These are phyloP conservation scores for Protonemura montana DNA, from an alignment of 2,888 invertebrate species.

Conservation along the genomic window DNA sequence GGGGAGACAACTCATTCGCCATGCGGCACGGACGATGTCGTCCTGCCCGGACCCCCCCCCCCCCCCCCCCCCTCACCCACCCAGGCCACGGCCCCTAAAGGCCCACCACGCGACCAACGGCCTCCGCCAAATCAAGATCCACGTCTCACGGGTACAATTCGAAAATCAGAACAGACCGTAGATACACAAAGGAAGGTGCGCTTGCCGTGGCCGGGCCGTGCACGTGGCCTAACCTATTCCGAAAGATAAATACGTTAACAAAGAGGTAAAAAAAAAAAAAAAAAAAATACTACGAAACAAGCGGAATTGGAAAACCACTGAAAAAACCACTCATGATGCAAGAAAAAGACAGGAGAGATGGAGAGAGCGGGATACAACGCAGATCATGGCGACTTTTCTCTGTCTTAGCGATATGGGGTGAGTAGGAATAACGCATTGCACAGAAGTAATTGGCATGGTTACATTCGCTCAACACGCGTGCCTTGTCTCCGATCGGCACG, in stretches of 20 bases:
- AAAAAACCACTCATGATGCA: not conserved
- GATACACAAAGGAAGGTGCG: constrained; percentile 15
- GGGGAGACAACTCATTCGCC: constrained; percentile 45
- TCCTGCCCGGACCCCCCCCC: not conserved
- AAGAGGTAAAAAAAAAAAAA: constrained; percentile 14
- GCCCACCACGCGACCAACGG: not conserved
- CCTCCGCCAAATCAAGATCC: constrained; percentile 37
- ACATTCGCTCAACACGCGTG: too few species aligned
- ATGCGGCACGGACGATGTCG: constrained; percentile 44
- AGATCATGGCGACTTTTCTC: too few species aligned
- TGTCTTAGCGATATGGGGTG: too few species aligned
- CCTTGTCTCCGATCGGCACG: too few species aligned
- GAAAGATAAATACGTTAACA: constrained; percentile 34
- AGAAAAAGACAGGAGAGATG: not conserved
- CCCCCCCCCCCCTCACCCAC: too few species aligned
- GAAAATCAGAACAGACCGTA: constrained; percentile 26
- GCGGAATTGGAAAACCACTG: not conserved
- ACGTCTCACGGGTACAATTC: constrained; percentile 35
- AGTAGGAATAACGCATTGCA: too few species aligned
- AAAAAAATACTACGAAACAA: not conserved
- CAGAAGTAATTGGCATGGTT: too few species aligned
- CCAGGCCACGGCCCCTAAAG: too few species aligned
- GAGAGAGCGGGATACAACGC: not conserved
- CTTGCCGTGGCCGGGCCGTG: not conserved
- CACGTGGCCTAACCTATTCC: not conserved